Conservation (phyloP, 1,140 invertebrate species). For the Idris sp. region DNA sequence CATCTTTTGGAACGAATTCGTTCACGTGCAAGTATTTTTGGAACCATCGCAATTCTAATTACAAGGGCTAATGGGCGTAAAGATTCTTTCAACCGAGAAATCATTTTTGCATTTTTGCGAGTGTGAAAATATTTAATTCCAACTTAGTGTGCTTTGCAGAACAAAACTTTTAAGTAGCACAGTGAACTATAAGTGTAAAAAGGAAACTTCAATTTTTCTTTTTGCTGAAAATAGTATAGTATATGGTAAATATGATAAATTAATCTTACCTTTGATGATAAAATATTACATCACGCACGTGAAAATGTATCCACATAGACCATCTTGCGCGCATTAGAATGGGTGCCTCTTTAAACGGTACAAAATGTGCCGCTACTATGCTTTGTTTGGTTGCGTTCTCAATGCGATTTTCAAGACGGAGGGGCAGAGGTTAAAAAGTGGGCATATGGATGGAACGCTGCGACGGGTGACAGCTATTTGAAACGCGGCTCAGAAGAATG, state of each 20-base stretch:
- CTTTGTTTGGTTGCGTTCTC: constrained; percentile 37
- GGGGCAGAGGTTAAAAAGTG: constrained; percentile 32
- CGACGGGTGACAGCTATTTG: constrained; percentile 46
- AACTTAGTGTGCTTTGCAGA: too few species aligned
- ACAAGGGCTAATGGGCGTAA: constrained; percentile 14
- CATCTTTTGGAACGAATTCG: constrained; percentile 12
- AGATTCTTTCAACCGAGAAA: not conserved
- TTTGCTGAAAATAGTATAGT: too few species aligned
- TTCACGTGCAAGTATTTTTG: not conserved
- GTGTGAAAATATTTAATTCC: too few species aligned
- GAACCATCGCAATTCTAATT: constrained; percentile 16
- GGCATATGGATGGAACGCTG: constrained; percentile 24
- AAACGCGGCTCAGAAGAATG: constrained; percentile 34
- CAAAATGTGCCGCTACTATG: constrained; percentile 39
- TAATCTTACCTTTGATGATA: not conserved
- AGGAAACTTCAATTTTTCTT: too few species aligned
- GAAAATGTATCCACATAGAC: constrained; percentile 27
- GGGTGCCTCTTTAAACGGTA: constrained; percentile 39
- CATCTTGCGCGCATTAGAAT: constrained; percentile 29
- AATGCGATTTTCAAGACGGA: constrained; percentile 31
- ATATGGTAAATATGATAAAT: too few species aligned
- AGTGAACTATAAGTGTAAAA: too few species aligned
- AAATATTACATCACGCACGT: constrained; percentile 35
- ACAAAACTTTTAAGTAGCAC: too few species aligned
- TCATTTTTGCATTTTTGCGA: too few species aligned